Base-by-base conservation (phyloP, 2,113 vertebrate species). In the Caranx ignobilis region DNA sequence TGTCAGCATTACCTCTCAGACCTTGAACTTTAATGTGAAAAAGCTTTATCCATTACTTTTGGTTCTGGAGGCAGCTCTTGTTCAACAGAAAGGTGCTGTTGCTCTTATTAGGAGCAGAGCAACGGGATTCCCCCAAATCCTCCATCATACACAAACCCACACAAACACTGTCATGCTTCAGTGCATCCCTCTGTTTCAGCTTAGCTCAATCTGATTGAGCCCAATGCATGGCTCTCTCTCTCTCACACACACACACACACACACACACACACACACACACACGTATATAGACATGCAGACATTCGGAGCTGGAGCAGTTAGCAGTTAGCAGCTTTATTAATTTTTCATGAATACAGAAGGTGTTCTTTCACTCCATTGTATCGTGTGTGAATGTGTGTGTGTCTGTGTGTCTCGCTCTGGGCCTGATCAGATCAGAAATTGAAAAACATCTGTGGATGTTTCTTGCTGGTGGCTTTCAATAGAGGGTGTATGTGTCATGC, bases 351-450 rank as follows among this genome's bases (percentile, higher is more conserved):
- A 82, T 86, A 60, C 47, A 86, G 47, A 77, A 56, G 45, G 59
- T 79, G 50, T 67, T 76, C 54, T 50, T 65, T 85, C 32, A 68
- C 69, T 75, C 76, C 13, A 26, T 63, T 85, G 26, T 66, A 64
- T 67, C 37, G 55, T 71, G 65, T 77, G 7, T 47, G 34, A 45
- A 45, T 61, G 55, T 11, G 59, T 16, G 37, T 56, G 6, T 71
- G 41, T 60, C 9, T 75, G 67, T 68, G 39, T 71, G 21, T 80
- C 62, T 89, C 5, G 26, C 87, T 91, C 41, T 78, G 60, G 71
- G 79, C 56, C 78, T 78, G 61, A 90, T 87, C 81, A 57, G 82
- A 87, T 88, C 68, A 66, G 76, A 86, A 81, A 85, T 64, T 84
- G 55, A 77, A 88, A 88, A 90, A 85, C 57, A 81, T 90, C 61